phyloP scores from a whole-genome alignment of 1,140 invertebrate genomes.

The Aporrectodea caliginosa region DNA sequence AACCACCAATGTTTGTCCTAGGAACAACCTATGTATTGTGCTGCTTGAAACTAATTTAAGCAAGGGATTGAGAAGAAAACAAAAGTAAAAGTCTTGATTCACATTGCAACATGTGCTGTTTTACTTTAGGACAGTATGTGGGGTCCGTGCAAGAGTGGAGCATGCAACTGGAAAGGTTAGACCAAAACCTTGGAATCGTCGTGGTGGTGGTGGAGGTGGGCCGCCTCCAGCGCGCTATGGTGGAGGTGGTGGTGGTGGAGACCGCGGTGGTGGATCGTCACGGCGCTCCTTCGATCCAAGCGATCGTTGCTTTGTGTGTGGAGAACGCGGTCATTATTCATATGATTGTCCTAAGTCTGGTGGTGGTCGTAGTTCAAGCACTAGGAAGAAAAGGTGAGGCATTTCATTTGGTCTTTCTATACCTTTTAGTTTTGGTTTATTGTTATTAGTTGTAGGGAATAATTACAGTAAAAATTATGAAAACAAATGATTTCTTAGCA shows the following conservation, averaged over 20 bases:
- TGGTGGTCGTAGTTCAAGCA: no score
- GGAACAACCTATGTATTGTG: no score
- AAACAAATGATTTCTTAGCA: no score
- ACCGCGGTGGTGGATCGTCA: conserved; percentile 61
- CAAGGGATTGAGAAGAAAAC: no score
- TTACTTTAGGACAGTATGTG: conserved; percentile 70
- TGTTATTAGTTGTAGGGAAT: no score
- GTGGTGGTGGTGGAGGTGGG: conserved; percentile 56
- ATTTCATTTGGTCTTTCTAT: no score
- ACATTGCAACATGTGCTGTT: background rate
- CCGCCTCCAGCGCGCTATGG: background rate
- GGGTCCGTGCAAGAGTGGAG: conserved; percentile 82
- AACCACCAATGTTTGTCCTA: no score
- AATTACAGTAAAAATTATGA: no score
- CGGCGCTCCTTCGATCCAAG: conserved; percentile 64
- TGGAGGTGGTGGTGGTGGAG: conserved; percentile 55
- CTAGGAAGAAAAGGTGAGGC: no score
- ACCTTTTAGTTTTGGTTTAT: no score
- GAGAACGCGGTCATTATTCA: conserved; percentile 81
- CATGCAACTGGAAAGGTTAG: conserved; percentile 74
- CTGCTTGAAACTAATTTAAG: no score
- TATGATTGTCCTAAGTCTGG: conserved; percentile 63
- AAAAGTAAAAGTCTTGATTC: no score
- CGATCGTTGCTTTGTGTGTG: conserved; percentile 82
- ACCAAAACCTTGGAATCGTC: conserved; percentile 49